Evolutionary conservation across 2,113 vertebrate species (phyloP).

Genomic region (Burhinus oedicnemus): DNA sequence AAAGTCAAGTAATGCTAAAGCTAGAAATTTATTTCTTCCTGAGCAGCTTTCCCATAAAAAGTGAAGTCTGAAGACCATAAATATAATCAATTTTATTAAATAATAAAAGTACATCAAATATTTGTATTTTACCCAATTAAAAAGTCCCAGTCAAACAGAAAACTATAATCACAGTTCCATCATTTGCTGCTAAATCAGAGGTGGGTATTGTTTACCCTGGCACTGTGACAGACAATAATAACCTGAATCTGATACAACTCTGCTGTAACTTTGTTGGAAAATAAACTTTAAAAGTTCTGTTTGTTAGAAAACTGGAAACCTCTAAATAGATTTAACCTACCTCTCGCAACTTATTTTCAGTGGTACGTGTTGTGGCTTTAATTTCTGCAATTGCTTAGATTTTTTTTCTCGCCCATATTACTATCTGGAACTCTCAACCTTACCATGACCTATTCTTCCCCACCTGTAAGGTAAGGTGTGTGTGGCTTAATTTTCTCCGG

Average conservation of each 20-base stretch:
- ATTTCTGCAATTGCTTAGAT: not conserved
- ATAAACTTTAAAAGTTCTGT: slow-evolving; percentile 44
- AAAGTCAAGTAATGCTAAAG: not conserved
- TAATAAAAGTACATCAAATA: slow-evolving; percentile 69
- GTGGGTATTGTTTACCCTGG: slow-evolving; percentile 60
- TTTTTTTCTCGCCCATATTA: not conserved
- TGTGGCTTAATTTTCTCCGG: not conserved
- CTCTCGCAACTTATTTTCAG: not conserved
- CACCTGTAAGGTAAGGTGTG: not conserved
- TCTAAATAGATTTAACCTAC: slow-evolving; percentile 25
- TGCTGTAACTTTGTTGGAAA: slow-evolving; percentile 49
- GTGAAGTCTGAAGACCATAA: slow-evolving; percentile 60
- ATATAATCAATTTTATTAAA: slow-evolving; percentile 71
- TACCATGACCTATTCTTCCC: not conserved
- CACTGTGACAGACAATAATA: slow-evolving; percentile 49
- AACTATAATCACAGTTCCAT: slow-evolving; percentile 35
- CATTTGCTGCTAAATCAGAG: slow-evolving; percentile 54
- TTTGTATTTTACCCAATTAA: slow-evolving; percentile 48
- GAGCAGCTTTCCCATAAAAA: not conserved
- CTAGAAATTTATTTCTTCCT: not conserved
- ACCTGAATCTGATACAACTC: slow-evolving; percentile 44
- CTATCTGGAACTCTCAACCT: not conserved
- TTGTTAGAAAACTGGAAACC: slow-evolving; percentile 47
- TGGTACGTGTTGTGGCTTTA: not conserved
- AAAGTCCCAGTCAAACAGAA: slow-evolving; percentile 56